Evolutionary conservation across 2,888 invertebrate species (phyloP).

Genomic region (Cataglyphis livida): DNA sequence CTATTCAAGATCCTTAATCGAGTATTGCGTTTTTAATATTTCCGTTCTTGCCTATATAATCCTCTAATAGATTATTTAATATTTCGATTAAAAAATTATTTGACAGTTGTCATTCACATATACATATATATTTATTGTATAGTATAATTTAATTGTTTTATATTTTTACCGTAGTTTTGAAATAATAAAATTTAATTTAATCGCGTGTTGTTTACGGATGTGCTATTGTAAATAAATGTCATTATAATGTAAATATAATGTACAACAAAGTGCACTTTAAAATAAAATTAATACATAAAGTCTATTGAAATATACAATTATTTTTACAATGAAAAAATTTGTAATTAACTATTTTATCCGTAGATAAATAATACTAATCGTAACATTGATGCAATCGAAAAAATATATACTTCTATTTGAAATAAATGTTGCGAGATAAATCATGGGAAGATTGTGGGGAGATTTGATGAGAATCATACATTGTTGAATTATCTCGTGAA

Average conservation of each 20-base stretch:
- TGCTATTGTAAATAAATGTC: not conserved
- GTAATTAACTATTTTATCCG: not conserved
- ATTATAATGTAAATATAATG: not conserved
- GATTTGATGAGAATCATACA: not conserved
- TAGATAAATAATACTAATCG: not conserved
- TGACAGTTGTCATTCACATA: not conserved
- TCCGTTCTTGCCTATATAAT: not conserved
- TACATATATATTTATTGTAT: not conserved
- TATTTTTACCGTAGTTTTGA: not conserved
- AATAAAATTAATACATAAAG: slow-evolving; percentile 2
- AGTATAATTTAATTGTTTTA: not conserved
- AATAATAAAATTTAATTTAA: not conserved
- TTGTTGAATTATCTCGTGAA: not conserved
- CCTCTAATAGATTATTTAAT: not conserved
- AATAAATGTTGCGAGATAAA: not conserved
- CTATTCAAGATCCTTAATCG: not conserved
- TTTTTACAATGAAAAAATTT: not conserved
- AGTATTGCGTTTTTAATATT: not conserved
- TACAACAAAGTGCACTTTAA: not conserved
- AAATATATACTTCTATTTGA: not conserved
- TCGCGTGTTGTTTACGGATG: not conserved
- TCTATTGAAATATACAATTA: not conserved
- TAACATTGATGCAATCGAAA: not conserved
- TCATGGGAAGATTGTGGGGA: not conserved
- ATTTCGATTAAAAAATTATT: not conserved